These are phyloP conservation scores for Cryptophagus acutangulus DNA, from an alignment of 2,888 invertebrate genomes.

Conservation along the genomic window DNA sequence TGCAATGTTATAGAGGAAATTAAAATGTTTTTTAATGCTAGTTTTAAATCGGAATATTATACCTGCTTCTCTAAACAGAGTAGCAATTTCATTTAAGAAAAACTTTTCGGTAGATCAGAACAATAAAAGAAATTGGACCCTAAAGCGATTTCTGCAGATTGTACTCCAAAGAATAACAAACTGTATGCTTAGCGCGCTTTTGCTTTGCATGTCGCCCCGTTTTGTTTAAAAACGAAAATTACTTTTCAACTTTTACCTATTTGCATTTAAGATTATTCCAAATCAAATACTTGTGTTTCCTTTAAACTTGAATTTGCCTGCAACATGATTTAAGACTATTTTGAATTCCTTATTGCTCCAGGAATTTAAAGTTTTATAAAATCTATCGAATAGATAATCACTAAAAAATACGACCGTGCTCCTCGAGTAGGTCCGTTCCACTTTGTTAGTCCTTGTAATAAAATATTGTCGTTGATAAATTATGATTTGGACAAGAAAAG, in stretches of 20 bases:
- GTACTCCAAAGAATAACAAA: slow-evolving; percentile 12
- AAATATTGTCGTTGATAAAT: too few species aligned
- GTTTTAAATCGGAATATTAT: too few species aligned
- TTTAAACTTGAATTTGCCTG: too few species aligned
- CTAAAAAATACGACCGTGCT: too few species aligned
- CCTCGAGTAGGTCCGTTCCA: too few species aligned
- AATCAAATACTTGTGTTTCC: slow-evolving; percentile 8
- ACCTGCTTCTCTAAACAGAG: too few species aligned
- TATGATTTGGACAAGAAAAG: too few species aligned
- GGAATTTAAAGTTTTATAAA: slow-evolving; percentile 17
- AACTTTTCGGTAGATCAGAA: slow-evolving; percentile 19
- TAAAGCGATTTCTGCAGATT: slow-evolving; percentile 18
- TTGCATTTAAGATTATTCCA: slow-evolving; percentile 9
- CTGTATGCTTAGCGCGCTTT: slow-evolving; percentile 9
- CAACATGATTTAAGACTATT: too few species aligned
- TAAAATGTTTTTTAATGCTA: too few species aligned
- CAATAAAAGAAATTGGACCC: slow-evolving; percentile 24
- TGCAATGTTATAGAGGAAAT: too few species aligned
- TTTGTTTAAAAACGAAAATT: slow-evolving; percentile 20
- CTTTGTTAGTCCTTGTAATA: too few species aligned
- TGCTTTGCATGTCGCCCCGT: slow-evolving; percentile 12
- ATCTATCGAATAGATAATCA: too few species aligned
- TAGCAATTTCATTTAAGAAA: slow-evolving; percentile 18
- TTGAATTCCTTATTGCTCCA: slow-evolving; percentile 15
- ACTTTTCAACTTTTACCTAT: slow-evolving; percentile 11